A percentile compares a stretch with the other conserved stretches of the same genome.
These are phyloP conservation scores for Galerucella pusilla DNA, from an alignment of 2,888 invertebrate species.

Conservation along the genomic window DNA sequence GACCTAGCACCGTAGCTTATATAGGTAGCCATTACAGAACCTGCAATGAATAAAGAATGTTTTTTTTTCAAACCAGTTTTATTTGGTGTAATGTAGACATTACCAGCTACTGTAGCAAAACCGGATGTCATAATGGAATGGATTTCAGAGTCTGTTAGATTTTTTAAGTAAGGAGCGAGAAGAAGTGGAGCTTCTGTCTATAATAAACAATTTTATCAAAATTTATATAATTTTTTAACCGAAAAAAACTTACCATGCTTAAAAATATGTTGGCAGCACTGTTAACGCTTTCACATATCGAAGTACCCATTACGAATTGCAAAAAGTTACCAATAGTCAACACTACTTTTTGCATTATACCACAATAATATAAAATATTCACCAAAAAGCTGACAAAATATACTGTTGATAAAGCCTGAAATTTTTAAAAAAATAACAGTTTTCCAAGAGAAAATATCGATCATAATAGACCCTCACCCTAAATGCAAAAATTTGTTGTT, in stretches of 20 bases:
- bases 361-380: constrained; percentile 88
- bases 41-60: constrained; percentile 63
- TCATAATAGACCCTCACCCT: constrained; percentile 69
- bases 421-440: constrained; percentile 29
- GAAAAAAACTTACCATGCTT: constrained; percentile 78
- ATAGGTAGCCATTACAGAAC: constrained; percentile 92
- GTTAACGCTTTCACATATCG: constrained; percentile 94
- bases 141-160: constrained; percentile 90
- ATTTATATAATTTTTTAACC: background rate
- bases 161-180: constrained; percentile 86
- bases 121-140: constrained; percentile 95
- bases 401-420: constrained; percentile 85
- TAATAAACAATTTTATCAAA: constrained; percentile 51
- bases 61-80: background rate
- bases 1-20: constrained; percentile 90
- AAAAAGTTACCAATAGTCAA: constrained; percentile 83
- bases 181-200: constrained; percentile 92
- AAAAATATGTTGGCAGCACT: constrained; percentile 94
- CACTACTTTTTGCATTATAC: constrained; percentile 88
- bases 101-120: constrained; percentile 93
- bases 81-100: constrained; percentile 6
- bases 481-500: constrained; percentile 82
- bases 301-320: constrained; percentile 80
- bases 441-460: no score
- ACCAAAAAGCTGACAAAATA: constrained; percentile 94